These are phyloP conservation scores for Crematogaster levior DNA, from an alignment of 2,888 invertebrate species.

Conservation along the genomic window DNA sequence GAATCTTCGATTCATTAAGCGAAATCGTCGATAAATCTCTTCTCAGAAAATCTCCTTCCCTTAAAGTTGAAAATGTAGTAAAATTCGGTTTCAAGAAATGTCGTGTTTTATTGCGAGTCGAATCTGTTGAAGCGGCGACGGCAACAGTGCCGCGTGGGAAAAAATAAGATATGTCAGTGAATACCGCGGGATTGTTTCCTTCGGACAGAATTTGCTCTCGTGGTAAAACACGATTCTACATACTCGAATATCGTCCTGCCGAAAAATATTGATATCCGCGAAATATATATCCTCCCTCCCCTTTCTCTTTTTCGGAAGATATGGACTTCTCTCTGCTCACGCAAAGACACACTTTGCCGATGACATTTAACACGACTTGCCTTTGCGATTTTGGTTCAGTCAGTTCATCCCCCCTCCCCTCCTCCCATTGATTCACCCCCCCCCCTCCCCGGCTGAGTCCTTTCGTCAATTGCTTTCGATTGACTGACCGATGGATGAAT, in stretches of 20 bases:
- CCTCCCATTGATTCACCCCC: slow-evolving; percentile 9
- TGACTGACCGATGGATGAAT: slow-evolving; percentile 79
- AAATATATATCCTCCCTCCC: too few relatives aligned
- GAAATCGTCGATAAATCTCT: not conserved
- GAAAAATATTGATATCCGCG: not conserved
- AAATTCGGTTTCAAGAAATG: not conserved
- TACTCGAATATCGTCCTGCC: not conserved
- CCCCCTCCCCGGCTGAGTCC: slow-evolving; percentile 20
- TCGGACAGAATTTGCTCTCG: slow-evolving; percentile 9
- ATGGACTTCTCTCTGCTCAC: slow-evolving; percentile 29
- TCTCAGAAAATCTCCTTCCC: not conserved
- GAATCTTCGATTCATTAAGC: not conserved
- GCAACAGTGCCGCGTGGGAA: not conserved
- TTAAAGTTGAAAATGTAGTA: not conserved
- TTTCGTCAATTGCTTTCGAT: slow-evolving; percentile 57
- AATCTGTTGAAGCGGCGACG: slow-evolving; percentile 4
- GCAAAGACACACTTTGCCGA: slow-evolving; percentile 73
- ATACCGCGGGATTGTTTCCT: not conserved
- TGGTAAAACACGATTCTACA: slow-evolving; percentile 12
- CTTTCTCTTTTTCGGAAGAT: not conserved
- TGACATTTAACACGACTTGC: slow-evolving; percentile 68
- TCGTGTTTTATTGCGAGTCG: slow-evolving; percentile 11
- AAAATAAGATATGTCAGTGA: not conserved
- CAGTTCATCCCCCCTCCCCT: slow-evolving; percentile 35
- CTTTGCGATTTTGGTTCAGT: slow-evolving; percentile 66